phyloP scores from a whole-genome alignment of 2,797 vertebrate genomes.

The Sylvia borin region DNA sequence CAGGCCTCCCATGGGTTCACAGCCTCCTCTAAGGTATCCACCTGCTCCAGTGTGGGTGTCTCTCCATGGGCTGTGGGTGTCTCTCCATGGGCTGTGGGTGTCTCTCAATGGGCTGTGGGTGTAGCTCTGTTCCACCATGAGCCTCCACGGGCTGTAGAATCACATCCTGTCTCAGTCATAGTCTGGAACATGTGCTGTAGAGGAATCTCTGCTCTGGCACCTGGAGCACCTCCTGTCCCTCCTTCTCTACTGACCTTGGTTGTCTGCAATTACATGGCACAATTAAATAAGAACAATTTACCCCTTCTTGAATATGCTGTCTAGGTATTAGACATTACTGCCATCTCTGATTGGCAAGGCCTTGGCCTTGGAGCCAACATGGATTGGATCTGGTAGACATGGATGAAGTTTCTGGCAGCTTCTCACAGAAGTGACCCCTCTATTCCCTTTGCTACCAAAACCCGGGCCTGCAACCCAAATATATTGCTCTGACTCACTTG shows the following conservation, averaged over 20 bases:
- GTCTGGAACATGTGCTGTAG: accelerated
- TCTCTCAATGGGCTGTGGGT: too few relatives aligned
- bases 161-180: background rate
- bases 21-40: too few relatives aligned
- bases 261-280: background rate
- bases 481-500: background rate
- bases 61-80: accelerated
- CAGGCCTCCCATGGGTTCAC: background rate
- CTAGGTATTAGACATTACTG: too few relatives aligned
- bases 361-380: background rate
- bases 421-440: background rate
- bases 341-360: background rate
- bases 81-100: too few relatives aligned
- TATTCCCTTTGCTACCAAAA: background rate
- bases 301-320: background rate
- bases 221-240: background rate
- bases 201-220: background rate
- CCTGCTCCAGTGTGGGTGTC: accelerated
- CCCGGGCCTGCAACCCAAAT: background rate
- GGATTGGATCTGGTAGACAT: background rate
- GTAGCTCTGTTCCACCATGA: too few relatives aligned
- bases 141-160: background rate
- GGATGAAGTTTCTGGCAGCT: background rate
- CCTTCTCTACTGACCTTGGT: background rate
- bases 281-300: too few relatives aligned